Evolutionary conservation across 37 sponge, comb jelly and placozoan species (phyloP).

Genomic region (Chondrilla cf. caribensis): DNA sequence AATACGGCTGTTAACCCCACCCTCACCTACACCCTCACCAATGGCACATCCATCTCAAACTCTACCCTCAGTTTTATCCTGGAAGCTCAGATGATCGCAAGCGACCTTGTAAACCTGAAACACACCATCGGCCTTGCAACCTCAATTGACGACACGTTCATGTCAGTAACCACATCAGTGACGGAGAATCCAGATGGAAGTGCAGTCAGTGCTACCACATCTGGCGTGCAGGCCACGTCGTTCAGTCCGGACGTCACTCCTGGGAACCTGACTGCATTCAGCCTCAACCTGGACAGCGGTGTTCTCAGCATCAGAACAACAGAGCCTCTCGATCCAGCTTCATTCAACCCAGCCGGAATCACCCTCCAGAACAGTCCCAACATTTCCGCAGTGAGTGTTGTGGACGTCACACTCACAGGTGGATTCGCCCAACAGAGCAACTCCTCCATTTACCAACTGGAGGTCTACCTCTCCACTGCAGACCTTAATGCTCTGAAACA

Average conservation of each 20-base stretch:
- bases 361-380: conserved; percentile 72
- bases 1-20: conserved; percentile 43
- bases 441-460: conserved; percentile 55
- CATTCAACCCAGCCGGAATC: conserved; percentile 60
- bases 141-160: conserved; percentile 50
- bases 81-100: conserved; percentile 45
- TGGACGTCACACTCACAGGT: conserved; percentile 73
- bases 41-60: conserved; percentile 55
- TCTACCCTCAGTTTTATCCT: conserved; percentile 70
- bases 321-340: conserved; percentile 86
- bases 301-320: conserved; percentile 58
- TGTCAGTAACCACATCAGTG: conserved; percentile 53
- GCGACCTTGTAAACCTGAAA: conserved; percentile 69
- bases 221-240: conserved; percentile 56
- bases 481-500: conserved; percentile 76
- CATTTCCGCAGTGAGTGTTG: conserved; percentile 38
- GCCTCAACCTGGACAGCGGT: conserved; percentile 61
- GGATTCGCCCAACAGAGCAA: conserved; percentile 57
- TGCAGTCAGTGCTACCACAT: conserved; percentile 26
- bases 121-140: conserved; percentile 63
- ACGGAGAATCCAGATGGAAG: conserved; percentile 38
- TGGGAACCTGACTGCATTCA: conserved; percentile 61
- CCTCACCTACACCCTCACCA: conserved; percentile 53
- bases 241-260: conserved; percentile 64
- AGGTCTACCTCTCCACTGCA: conserved; percentile 55